Percentiles rank a stretch among this genome's conserved stretches.
These are phyloP conservation scores for Labroides dimidiatus DNA, from an alignment of 2,797 vertebrate genomes.

Conservation along the genomic window DNA sequence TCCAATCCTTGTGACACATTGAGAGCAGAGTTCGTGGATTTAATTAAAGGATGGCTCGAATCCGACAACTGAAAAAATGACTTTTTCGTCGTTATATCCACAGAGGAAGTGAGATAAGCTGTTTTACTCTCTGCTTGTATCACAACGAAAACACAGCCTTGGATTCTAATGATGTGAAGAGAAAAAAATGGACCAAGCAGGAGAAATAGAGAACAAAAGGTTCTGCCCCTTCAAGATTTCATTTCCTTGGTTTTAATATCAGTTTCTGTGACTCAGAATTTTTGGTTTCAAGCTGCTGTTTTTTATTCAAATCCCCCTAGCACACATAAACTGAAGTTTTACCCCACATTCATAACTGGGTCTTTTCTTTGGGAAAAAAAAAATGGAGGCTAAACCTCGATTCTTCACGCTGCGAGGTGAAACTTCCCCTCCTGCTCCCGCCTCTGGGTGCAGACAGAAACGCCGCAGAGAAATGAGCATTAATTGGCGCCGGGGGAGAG, in stretches of 20 bases:
- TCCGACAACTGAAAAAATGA: background rate
- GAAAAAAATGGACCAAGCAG: background rate
- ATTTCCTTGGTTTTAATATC: background rate
- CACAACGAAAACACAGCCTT: too few relatives aligned
- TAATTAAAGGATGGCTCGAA: background rate
- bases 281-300: too few relatives aligned
- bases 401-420: conserved; percentile 3
- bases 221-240: background rate
- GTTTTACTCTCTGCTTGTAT: background rate
- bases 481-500: conserved; percentile 7
- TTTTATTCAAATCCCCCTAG: too few relatives aligned
- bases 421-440: background rate
- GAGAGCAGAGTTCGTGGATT: too few relatives aligned
- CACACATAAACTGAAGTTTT: background rate
- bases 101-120: background rate
- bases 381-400: background rate
- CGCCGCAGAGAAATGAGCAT: background rate
- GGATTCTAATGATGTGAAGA: too few relatives aligned
- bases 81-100: background rate
- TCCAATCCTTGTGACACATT: too few relatives aligned
- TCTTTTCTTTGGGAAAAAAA: background rate
- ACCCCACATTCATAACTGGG: too few relatives aligned
- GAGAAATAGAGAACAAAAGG: background rate
- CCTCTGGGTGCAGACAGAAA: background rate
- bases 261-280: too few relatives aligned